Conservation (phyloP, 2,113 vertebrate genomes). For the Marcusenius ussheri region DNA sequence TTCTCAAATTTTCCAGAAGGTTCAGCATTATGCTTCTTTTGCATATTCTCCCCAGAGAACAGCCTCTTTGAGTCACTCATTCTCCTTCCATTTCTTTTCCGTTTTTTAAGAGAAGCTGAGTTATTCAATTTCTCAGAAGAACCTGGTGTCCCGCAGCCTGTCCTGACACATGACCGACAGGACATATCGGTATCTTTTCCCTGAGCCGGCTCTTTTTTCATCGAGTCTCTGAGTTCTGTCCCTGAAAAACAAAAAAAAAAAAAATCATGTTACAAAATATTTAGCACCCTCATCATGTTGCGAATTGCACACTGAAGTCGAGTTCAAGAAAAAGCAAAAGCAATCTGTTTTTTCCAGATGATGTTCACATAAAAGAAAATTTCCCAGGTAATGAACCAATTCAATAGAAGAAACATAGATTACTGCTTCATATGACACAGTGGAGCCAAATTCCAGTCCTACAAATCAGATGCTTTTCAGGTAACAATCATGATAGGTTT, state of each 20-base stretch:
- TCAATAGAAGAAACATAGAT: not conserved
- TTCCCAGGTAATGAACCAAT: not conserved
- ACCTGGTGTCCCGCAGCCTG: slow-evolving; percentile 18
- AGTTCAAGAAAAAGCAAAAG: slow-evolving; percentile 21
- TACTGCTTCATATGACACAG: not conserved
- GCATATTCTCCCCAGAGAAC: slow-evolving; percentile 44
- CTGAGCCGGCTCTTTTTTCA: slow-evolving; percentile 30
- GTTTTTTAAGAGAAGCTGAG: slow-evolving; percentile 17
- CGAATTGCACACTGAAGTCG: not conserved
- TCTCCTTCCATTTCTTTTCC: slow-evolving; percentile 43
- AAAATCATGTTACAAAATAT: not conserved
- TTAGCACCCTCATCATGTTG: not conserved
- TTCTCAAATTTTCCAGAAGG: slow-evolving; percentile 10
- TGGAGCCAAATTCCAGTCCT: not conserved
- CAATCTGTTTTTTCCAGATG: not conserved
- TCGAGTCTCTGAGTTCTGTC: slow-evolving; percentile 32
- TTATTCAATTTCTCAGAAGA: not conserved
- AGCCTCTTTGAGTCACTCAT: slow-evolving; percentile 43
- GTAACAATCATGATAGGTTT: not conserved
- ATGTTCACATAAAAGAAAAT: not conserved
- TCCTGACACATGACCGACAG: slow-evolving; percentile 17
- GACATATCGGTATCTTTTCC: slow-evolving; percentile 28
- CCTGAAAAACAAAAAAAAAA: slow-evolving; percentile 44
- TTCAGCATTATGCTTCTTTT: slow-evolving; percentile 34
- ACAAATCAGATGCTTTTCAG: not conserved